Base-by-base conservation (phyloP, 2,888 invertebrate genomes). In the Himalopsyche kuldschensis region DNA sequence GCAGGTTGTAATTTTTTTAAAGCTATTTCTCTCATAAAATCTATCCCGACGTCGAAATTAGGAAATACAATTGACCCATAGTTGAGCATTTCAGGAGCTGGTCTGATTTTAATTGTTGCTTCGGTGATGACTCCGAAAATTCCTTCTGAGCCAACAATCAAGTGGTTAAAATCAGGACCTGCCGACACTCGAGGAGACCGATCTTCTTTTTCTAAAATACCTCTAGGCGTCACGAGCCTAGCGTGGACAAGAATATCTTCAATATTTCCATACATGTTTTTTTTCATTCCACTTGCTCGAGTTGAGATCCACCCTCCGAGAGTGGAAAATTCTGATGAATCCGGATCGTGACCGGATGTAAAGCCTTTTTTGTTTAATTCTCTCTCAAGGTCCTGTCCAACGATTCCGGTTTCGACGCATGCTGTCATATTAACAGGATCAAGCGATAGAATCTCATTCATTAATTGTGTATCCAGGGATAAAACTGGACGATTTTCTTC, bases 271-370 rank as follows among this genome's bases (percentile, higher is more conserved):
- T 99, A 99, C 0, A 96, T 94, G 89, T 99, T 99, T 90, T 99
- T 99, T 92, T 99, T 99, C 99, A 99, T 99, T 81, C 99, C 99
- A n/a, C 97, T 97, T 0, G 98, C 98, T 78, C 98, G 91, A 0
- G 98, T 98, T 3, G 98, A 97, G 75, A 98, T 97, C 99, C 99
- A 99, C 0, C 99, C 99, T 6, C 99, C 99, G 2, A 99, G 93
- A 17, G 97, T 96, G 1, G 97, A 97, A 91, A 99, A 99, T 90
- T 99, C 99, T 90, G 97, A 97, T 2, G 98, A 99, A 89, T 99
- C 99, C 0, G 99, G 99, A 89, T 99, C 99, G 89, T 99, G 98
- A 0, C 99, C 99, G 1, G 96, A 95, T 0, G 98, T 98, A 88
- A 94, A 95, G 0, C 97, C 97, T 35, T 94, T 92, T 17, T 93